Percentiles rank a stretch among this genome's conserved stretches.
Evolutionary conservation across 2,888 invertebrate species (phyloP).

Genomic region (Keiferia lycopersicella): DNA sequence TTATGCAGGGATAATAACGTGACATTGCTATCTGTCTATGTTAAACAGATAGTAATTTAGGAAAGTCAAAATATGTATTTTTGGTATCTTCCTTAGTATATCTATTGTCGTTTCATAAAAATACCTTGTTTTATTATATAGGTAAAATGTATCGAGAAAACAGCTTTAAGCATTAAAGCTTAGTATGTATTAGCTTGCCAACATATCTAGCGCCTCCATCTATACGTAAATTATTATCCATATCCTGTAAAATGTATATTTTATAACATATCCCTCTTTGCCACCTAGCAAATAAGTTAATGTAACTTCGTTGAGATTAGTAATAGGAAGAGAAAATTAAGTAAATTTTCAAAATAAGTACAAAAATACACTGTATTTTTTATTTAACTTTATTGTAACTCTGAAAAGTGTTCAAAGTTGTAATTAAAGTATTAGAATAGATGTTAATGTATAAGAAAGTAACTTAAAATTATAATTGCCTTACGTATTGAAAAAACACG

Average conservation of each 20-base stretch:
- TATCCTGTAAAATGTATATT: constrained; percentile 48
- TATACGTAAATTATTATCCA: constrained; percentile 38
- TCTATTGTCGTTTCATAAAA: not conserved
- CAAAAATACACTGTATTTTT: constrained; percentile 55
- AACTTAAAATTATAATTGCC: constrained; percentile 38
- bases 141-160: not conserved
- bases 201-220: constrained; percentile 21
- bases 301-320: constrained; percentile 30
- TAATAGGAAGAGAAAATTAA: constrained; percentile 29
- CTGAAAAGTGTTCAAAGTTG: constrained; percentile 54
- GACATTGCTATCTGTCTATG: constrained; percentile 16
- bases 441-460: constrained; percentile 20
- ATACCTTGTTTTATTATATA: not conserved
- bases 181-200: not conserved
- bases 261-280: constrained; percentile 73
- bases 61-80: constrained; percentile 1
- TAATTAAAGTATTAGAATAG: constrained; percentile 45
- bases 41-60: constrained; percentile 9
- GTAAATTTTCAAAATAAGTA: constrained; percentile 50
- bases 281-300: constrained; percentile 54
- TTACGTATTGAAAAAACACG: constrained; percentile 38
- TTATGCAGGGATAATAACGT: constrained; percentile 12
- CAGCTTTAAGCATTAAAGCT: not conserved
- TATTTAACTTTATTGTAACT: constrained; percentile 44
- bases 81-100: constrained; percentile 2